phyloP scores from a whole-genome alignment of 2,888 invertebrate genomes.

The Cephus sareptanus region DNA sequence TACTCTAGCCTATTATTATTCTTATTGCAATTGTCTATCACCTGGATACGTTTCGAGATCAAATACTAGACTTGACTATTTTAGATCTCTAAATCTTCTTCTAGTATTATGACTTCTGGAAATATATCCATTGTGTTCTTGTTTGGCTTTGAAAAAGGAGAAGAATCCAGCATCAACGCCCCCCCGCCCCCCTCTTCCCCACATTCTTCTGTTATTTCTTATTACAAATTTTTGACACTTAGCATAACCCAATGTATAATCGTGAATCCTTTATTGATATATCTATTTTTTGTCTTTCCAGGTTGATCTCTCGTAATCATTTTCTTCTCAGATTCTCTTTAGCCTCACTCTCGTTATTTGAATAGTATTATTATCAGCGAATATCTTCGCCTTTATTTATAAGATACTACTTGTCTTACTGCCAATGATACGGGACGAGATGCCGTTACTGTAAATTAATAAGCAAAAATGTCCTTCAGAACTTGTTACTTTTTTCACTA shows the following conservation, averaged over 20 bases:
- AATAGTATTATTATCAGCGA: no score
- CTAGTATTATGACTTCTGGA: neutral
- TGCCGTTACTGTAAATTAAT: neutral
- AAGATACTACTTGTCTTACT: neutral
- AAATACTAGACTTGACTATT: neutral
- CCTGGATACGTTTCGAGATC: neutral
- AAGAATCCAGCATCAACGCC: neutral
- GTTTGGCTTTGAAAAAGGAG: neutral
- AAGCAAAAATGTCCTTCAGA: neutral
- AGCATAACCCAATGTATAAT: no score
- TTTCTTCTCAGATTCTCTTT: neutral
- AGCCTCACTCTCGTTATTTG: neutral
- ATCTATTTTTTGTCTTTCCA: neutral
- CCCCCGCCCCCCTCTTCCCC: neutral
- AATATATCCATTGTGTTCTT: neutral
- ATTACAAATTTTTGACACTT: neutral
- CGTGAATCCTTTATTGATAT: neutral
- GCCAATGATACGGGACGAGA: no score
- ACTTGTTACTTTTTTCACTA: no score
- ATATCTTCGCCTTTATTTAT: neutral
- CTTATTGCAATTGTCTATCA: neutral
- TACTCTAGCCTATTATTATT: neutral
- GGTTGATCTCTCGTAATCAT: neutral
- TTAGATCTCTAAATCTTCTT: neutral
- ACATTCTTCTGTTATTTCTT: no score